A percentile compares a stretch with the other conserved stretches of the same genome.
Conservation (phyloP, 2,797 vertebrate genomes). For the Peromyscus aztecus region DNA sequence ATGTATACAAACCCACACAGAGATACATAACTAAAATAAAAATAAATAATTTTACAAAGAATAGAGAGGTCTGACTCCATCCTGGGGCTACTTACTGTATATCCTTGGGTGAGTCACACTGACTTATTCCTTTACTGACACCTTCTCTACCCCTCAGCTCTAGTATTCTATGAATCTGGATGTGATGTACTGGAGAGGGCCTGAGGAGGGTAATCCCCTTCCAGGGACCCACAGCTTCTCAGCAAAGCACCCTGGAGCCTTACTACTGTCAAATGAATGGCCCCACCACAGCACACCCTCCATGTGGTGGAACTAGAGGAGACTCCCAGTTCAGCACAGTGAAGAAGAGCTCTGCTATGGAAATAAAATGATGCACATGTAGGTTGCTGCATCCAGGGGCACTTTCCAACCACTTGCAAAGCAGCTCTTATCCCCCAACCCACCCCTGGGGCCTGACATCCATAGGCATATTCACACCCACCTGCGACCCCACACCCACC, state of each 20-base stretch:
- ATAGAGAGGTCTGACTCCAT: not conserved
- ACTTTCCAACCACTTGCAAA: not conserved
- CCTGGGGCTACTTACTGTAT: not conserved
- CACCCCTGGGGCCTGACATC: not conserved
- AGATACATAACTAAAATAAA: not conserved
- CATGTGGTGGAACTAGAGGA: not conserved
- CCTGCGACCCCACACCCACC: too few relatives aligned
- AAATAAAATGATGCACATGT: rapidly evolving
- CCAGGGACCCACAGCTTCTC: not conserved
- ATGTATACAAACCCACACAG: not conserved
- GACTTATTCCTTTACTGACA: not conserved
- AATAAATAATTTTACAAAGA: not conserved
- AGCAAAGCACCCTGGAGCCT: not conserved
- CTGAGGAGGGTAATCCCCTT: not conserved
- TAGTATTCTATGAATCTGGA: not conserved
- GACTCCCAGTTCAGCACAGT: not conserved
- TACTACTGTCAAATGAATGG: not conserved
- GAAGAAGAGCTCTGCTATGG: not conserved
- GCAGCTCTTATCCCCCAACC: not conserved
- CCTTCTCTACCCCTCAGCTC: not conserved
- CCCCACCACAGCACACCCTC: not conserved
- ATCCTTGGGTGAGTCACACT: not conserved
- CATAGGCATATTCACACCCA: not conserved
- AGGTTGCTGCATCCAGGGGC: not conserved
- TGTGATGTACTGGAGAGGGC: not conserved